Percentiles rank a stretch among this genome's conserved stretches.
Conservation (phyloP, 2,113 vertebrate genomes). For the Muntiacus muntjak region DNA sequence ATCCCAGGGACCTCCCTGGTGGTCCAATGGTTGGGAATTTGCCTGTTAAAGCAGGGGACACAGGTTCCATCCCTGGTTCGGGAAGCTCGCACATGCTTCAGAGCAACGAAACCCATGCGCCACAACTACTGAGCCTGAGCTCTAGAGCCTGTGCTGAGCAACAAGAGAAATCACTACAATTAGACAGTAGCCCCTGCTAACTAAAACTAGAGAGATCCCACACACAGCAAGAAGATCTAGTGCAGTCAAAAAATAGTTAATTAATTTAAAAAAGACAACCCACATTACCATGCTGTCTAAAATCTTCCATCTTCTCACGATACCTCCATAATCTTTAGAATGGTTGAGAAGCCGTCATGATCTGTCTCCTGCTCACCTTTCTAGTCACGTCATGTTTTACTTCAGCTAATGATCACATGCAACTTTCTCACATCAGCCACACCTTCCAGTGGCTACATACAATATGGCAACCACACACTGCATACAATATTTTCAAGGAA, state of each 20-base stretch:
- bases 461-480: too few species aligned
- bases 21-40: neutral
- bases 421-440: neutral
- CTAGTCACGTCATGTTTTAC: neutral
- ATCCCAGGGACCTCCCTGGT: neutral
- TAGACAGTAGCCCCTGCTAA: neutral
- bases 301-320: neutral
- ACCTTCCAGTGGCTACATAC: neutral
- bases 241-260: neutral
- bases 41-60: neutral
- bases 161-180: neutral
- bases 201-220: neutral
- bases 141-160: neutral
- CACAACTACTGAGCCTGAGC: neutral
- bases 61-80: neutral
- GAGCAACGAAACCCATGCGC: neutral
- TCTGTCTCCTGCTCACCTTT: too few species aligned
- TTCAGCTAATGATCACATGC: neutral
- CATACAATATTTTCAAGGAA: neutral
- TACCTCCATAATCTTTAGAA: neutral
- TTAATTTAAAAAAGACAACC: neutral
- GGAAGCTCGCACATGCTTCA: neutral
- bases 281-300: fast-evolving
- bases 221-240: neutral
- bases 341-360: neutral